Conservation (phyloP, 2,888 invertebrate genomes). For the Syritta pipiens region DNA sequence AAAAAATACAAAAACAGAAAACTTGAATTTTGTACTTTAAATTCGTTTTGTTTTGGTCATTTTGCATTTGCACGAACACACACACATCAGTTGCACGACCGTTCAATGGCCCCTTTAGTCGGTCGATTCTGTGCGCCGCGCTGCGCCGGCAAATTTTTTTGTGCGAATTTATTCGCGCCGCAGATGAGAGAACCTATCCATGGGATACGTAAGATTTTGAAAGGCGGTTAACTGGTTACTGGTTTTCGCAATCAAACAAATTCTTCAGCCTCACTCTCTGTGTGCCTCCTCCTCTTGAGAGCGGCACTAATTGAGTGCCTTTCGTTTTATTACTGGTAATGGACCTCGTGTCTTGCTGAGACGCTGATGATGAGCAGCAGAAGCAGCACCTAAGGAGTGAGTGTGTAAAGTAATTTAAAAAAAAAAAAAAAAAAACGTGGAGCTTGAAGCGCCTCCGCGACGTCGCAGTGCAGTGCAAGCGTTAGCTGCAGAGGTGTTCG, state of each 20-base stretch:
- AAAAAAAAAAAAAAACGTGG: too few species aligned
- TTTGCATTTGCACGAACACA: constrained; percentile 24
- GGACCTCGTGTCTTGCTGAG: constrained; percentile 22
- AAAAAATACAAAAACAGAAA: too few species aligned
- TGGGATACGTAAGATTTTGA: constrained; percentile 44
- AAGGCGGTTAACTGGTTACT: constrained; percentile 47
- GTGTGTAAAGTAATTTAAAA: constrained; percentile 50
- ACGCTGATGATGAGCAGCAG: constrained; percentile 7
- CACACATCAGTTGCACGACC: constrained; percentile 28
- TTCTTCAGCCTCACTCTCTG: too few species aligned
- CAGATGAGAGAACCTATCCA: constrained; percentile 34
- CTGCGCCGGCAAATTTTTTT: background rate
- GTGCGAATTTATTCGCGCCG: constrained; percentile 2
- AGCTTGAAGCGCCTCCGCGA: too few species aligned
- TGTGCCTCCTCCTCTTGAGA: too few species aligned
- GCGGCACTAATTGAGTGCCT: constrained; percentile 45
- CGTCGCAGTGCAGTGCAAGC: too few species aligned
- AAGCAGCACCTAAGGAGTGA: constrained; percentile 11
- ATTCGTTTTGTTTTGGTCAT: constrained; percentile 38
- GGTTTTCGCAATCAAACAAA: constrained; percentile 52
- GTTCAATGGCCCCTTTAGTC: constrained; percentile 60
- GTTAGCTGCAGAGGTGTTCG: constrained; percentile 41
- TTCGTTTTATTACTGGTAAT: constrained; percentile 31
- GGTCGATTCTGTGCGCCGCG: constrained; percentile 5
- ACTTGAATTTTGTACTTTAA: constrained; percentile 35